A percentile compares a stretch with the other conserved stretches of the same genome.
phyloP scores from a whole-genome alignment of 2,888 invertebrate species.

The Sicus ferrugineus region DNA sequence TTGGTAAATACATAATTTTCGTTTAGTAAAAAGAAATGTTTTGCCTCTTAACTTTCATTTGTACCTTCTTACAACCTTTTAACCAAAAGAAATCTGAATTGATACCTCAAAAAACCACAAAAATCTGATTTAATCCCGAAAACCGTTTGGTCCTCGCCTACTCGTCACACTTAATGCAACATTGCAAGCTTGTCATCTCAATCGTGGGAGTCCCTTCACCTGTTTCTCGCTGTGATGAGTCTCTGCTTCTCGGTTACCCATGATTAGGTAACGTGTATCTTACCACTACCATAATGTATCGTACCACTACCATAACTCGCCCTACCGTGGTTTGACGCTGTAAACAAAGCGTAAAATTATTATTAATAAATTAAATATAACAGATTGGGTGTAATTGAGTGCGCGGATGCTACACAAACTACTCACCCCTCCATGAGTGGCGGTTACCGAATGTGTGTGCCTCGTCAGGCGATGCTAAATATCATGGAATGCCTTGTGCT shows the following conservation, averaged over 20 bases:
- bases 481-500: conserved; percentile 28
- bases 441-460: neutral
- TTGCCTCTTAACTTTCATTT: neutral
- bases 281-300: too few relatives aligned
- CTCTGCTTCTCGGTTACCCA: conserved; percentile 9
- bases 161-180: neutral
- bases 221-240: conserved; percentile 15
- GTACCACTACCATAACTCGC: conserved; percentile 28
- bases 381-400: conserved; percentile 33
- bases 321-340: neutral
- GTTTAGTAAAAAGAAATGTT: too few relatives aligned
- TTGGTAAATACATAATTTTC: too few relatives aligned
- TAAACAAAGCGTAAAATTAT: conserved; percentile 39
- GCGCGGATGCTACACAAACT: neutral
- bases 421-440: neutral
- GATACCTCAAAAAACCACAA: neutral
- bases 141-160: too few relatives aligned
- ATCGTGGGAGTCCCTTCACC: conserved; percentile 36
- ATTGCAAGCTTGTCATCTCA: neutral
- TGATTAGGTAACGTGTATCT: too few relatives aligned
- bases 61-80: too few relatives aligned
- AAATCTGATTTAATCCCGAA: neutral
- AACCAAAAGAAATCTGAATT: neutral
- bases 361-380: conserved; percentile 39
- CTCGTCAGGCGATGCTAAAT: conserved; percentile 24